A percentile compares a stretch with the other conserved stretches of the same genome.
These are phyloP conservation scores for Pitangus sulphuratus DNA, from an alignment of 2,797 vertebrate species.

Conservation along the genomic window DNA sequence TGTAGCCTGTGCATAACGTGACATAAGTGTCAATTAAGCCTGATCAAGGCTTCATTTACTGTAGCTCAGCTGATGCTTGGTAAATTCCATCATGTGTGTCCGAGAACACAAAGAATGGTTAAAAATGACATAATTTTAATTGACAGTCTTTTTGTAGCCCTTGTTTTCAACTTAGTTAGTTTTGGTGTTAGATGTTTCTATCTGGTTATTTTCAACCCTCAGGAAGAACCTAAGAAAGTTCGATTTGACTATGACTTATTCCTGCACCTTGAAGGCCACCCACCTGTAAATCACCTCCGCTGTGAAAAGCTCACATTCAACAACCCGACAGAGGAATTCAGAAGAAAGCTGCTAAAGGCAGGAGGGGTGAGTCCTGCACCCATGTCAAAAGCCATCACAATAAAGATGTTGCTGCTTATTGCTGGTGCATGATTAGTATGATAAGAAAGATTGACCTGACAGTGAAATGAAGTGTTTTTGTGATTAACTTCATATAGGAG, in stretches of 20 bases:
- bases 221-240: slow-evolving; percentile 99
- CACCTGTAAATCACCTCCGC: slow-evolving; percentile 98
- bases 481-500: neutral
- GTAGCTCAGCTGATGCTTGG: neutral
- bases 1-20: neutral
- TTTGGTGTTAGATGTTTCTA: slow-evolving; percentile 42
- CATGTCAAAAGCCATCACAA: neutral
- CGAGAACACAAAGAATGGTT: neutral
- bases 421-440: neutral
- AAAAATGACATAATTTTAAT: neutral
- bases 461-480: neutral
- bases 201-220: slow-evolving; percentile 59
- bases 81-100: neutral
- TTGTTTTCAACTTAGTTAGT: neutral
- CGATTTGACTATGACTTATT: slow-evolving; percentile 99
- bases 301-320: slow-evolving; percentile 99
- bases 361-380: slow-evolving; percentile 87
- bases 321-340: slow-evolving; percentile 97
- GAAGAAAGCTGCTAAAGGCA: slow-evolving; percentile 93
- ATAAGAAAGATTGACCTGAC: neutral
- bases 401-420: slow-evolving; percentile 5
- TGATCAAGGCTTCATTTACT: neutral
- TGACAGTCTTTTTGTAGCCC: neutral
- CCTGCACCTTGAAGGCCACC: slow-evolving; percentile 97
- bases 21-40: neutral